These are phyloP conservation scores for Oopsacas minuta DNA, from an alignment of 37 sponge, comb jelly and placozoan genomes.

Conservation along the genomic window DNA sequence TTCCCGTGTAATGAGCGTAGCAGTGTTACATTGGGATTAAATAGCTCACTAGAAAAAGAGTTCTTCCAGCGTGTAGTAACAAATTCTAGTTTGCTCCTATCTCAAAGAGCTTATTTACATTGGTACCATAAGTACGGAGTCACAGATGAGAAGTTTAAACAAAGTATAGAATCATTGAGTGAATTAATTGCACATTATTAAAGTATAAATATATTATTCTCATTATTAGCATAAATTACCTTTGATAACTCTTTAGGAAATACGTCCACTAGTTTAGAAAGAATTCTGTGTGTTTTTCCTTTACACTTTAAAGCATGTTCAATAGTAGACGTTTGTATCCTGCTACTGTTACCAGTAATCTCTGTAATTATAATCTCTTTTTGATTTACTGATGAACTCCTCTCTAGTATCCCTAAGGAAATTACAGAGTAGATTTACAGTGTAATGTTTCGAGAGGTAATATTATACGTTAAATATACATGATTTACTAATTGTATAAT, in stretches of 20 bases:
- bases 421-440: too few relatives aligned
- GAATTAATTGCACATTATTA: constrained; percentile 28
- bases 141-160: constrained; percentile 30
- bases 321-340: not conserved
- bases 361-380: not conserved
- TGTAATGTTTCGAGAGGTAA: not conserved
- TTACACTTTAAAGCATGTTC: not conserved
- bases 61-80: constrained; percentile 29
- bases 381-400: not conserved
- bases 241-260: not conserved
- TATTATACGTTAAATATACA: too few relatives aligned
- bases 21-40: constrained; percentile 30
- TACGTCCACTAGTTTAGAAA: not conserved
- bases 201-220: too few relatives aligned
- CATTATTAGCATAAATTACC: too few relatives aligned
- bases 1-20: not conserved
- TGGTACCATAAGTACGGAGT: constrained; percentile 66
- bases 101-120: constrained; percentile 53
- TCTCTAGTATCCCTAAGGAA: not conserved
- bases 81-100: not conserved
- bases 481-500: too few relatives aligned
- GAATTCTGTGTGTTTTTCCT: not conserved
- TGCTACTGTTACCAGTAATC: not conserved
- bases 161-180: constrained; percentile 32
- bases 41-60: constrained; percentile 22